These are phyloP conservation scores for Piaya cayana DNA, from an alignment of 2,113 vertebrate genomes.

Conservation along the genomic window DNA sequence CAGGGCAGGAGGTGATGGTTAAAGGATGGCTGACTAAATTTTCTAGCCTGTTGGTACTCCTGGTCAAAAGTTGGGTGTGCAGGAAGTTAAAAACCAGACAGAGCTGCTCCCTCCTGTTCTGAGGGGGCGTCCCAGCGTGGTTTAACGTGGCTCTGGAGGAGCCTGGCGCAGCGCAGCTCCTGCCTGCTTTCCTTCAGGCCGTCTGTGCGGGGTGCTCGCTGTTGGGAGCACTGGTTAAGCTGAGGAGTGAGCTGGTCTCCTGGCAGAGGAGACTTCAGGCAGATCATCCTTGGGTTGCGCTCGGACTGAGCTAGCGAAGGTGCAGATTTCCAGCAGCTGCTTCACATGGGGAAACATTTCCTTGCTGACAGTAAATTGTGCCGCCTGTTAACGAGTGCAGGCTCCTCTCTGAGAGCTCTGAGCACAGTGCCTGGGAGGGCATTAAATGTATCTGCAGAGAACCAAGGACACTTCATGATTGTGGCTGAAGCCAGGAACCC, in stretches of 20 bases:
- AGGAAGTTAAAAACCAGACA: background rate
- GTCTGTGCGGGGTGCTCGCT: rapidly evolving
- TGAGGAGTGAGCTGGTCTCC: background rate
- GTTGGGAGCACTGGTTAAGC: background rate
- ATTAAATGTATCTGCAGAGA: too few relatives aligned
- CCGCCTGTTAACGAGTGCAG: background rate
- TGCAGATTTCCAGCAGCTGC: background rate
- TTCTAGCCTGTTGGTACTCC: rapidly evolving
- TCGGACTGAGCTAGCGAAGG: background rate
- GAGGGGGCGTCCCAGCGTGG: background rate
- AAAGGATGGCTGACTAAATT: background rate
- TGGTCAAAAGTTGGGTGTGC: background rate
- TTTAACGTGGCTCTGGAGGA: background rate
- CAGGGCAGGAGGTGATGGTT: background rate
- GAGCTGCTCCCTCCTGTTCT: background rate
- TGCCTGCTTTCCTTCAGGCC: background rate
- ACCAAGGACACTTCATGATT: background rate
- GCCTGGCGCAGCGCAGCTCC: rapidly evolving
- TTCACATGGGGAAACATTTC: background rate
- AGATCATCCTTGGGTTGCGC: background rate
- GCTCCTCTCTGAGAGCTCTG: background rate
- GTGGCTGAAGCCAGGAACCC: background rate
- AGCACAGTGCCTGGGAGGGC: background rate
- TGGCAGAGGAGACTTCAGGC: background rate
- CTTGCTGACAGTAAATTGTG: background rate